A percentile compares a stretch with the other conserved stretches of the same genome.
Conservation (phyloP, 1,140 invertebrate genomes). For the Physella acuta region DNA sequence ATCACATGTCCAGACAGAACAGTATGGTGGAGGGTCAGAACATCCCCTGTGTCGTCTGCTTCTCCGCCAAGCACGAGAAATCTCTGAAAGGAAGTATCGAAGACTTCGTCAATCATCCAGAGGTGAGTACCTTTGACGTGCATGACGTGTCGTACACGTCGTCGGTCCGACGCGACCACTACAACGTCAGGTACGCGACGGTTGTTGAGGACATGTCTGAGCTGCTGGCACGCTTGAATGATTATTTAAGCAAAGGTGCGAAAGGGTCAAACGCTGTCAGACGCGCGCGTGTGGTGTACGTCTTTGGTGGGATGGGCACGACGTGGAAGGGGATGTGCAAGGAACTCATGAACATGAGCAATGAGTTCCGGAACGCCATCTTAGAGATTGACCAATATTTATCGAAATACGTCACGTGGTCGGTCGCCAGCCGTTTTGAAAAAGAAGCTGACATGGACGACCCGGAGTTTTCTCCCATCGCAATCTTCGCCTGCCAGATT, state of each 20-base stretch:
- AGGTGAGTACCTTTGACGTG: slow-evolving; percentile 14
- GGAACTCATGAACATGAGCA: slow-evolving; percentile 25
- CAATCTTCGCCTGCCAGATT: slow-evolving; percentile 48
- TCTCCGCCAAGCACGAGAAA: slow-evolving; percentile 27
- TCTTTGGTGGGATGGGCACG: slow-evolving; percentile 46
- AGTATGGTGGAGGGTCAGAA: background rate
- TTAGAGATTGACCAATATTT: slow-evolving; percentile 35
- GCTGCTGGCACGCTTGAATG: background rate
- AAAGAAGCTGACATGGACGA: slow-evolving; percentile 28
- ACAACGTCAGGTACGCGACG: slow-evolving; percentile 23
- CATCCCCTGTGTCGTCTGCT: slow-evolving; percentile 21
- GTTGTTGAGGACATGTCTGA: slow-evolving; percentile 25
- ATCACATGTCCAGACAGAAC: slow-evolving; percentile 31
- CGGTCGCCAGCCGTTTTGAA: slow-evolving; percentile 26
- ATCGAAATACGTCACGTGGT: slow-evolving; percentile 29
- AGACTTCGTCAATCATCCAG: slow-evolving; percentile 10
- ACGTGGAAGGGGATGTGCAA: slow-evolving; percentile 40
- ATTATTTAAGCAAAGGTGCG: slow-evolving; percentile 1
- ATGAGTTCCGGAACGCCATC: slow-evolving; percentile 28
- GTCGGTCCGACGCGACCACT: slow-evolving; percentile 34
- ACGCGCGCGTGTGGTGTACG: slow-evolving; percentile 30
- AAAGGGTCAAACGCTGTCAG: background rate
- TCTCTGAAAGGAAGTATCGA: slow-evolving; percentile 24
- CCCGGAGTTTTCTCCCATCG: slow-evolving; percentile 37
- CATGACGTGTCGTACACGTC: slow-evolving; percentile 35